Conservation (phyloP, 2,888 invertebrate genomes). For the Synergus laeviventris region DNA sequence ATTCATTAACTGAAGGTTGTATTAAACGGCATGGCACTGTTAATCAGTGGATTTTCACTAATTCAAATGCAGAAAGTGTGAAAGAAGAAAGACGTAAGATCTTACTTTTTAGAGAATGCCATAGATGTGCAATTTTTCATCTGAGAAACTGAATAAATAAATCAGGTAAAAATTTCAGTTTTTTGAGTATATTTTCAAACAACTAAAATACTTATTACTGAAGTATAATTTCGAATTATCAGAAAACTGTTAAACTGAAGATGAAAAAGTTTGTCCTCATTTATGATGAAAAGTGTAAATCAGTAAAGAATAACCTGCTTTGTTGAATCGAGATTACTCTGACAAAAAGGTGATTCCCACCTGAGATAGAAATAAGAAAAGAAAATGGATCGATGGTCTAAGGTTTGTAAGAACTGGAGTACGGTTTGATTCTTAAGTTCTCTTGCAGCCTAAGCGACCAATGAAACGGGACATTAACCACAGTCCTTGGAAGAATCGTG, state of each 20-base stretch:
- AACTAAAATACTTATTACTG: too few species aligned
- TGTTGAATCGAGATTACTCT: constrained; percentile 14
- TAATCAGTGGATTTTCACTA: constrained; percentile 37
- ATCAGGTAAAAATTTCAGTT: too few species aligned
- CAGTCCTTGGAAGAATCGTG: constrained; percentile 61
- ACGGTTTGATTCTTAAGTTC: constrained; percentile 32
- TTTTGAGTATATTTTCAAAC: too few species aligned
- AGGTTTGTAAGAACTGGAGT: constrained; percentile 28
- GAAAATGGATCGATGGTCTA: constrained; percentile 22
- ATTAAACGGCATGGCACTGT: constrained; percentile 21
- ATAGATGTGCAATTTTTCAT: constrained; percentile 11
- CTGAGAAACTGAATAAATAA: constrained; percentile 28
- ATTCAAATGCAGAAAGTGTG: constrained; percentile 31
- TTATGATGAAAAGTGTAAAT: constrained; percentile 32
- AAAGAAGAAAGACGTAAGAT: constrained; percentile 12
- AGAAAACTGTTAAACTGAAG: not conserved
- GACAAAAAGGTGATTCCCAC: constrained; percentile 22
- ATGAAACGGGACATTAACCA: constrained; percentile 75
- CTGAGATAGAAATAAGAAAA: constrained; percentile 3
- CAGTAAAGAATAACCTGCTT: constrained; percentile 38
- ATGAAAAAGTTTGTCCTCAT: constrained; percentile 25
- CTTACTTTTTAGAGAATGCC: constrained; percentile 13
- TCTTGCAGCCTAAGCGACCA: constrained; percentile 60
- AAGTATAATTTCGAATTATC: not conserved
- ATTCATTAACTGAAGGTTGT: not conserved